Base-by-base conservation (phyloP, 2,888 invertebrate species). In the Suillia variegata region DNA sequence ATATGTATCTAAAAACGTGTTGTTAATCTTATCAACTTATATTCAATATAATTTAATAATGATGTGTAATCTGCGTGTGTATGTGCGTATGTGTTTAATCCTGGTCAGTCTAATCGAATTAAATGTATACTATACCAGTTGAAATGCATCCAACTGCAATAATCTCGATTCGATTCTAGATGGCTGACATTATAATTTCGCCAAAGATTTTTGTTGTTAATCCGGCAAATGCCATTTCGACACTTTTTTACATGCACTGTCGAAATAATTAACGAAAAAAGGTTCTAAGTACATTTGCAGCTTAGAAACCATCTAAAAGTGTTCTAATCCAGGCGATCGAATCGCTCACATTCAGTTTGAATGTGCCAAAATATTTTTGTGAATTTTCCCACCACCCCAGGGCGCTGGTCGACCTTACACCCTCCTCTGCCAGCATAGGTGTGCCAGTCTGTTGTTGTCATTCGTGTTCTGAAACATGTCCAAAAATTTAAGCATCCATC, bases 101-200 rank as follows among this genome's bases (percentile, higher is more conserved):
- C 26, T 48, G 55, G 55, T 55, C 55, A 55, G 6, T 48, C 20
- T 47, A 55, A 55, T 55, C 48, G 48, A 48, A 55, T 55, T 55
- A 55, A 55, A 55, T 31, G 21, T 10, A 12, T 33, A 31, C 31
- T 26, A 6, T 33, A 17, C 12, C 15, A 48, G 34, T 21, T 42
- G n/a, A 33, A 20, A 48, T 22, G 33, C 48, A 55, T 20, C 33
- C 48, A 33, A 48, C 55, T 48, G 55, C 17, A 45, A 10, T 48
- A 55, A 55, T 48, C 55, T 21, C 17, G 20, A 47, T 8, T 15
- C 15, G 20, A 8, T 12, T 8, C 5, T 42, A 13, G 12, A 49
- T 22, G 24, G 22, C 21, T 8, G 13, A 21, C 31, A 38, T 38
- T 8, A 13, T 26, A 26, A 26, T 26, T 26, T 26, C 26, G 26